phyloP scores from a whole-genome alignment of 2,888 invertebrate species.

The Ectemnius continuus region DNA sequence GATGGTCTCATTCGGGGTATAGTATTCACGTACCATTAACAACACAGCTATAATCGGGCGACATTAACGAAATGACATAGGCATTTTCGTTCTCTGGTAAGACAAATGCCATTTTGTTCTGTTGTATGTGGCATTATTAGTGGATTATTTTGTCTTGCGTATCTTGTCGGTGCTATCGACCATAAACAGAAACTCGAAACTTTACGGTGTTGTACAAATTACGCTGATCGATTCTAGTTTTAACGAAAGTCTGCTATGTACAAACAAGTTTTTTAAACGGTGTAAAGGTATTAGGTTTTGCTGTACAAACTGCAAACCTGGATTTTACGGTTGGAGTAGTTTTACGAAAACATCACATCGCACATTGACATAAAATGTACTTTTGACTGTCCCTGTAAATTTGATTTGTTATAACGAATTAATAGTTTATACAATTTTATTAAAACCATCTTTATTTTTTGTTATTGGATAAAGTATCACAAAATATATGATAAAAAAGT shows the following conservation, averaged over 20 bases:
- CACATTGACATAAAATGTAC: constrained; percentile 16
- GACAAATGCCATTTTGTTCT: constrained; percentile 25
- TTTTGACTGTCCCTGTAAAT: constrained; percentile 16
- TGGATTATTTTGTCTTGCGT: constrained; percentile 35
- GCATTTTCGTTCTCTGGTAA: constrained; percentile 46
- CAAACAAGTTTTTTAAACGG: constrained; percentile 25
- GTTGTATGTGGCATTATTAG: constrained; percentile 38
- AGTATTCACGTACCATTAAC: constrained; percentile 82
- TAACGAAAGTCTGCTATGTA: constrained; percentile 29
- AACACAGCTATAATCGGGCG: constrained; percentile 51
- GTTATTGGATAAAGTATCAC: constrained; percentile 16
- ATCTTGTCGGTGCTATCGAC: constrained; percentile 35
- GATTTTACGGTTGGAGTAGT: constrained; percentile 30
- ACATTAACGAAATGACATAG: constrained; percentile 25
- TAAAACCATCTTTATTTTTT: constrained; percentile 3
- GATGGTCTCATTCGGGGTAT: constrained; percentile 89
- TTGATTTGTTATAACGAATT: constrained; percentile 13
- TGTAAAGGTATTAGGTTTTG: constrained; percentile 24
- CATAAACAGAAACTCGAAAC: constrained; percentile 16
- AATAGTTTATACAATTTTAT: constrained; percentile 13
- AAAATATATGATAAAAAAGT: constrained; percentile 20
- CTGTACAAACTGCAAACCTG: constrained; percentile 28
- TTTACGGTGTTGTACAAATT: constrained; percentile 21
- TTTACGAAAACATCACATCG: constrained; percentile 26
- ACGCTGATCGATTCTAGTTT: constrained; percentile 27